Base-by-base conservation (phyloP, 2,113 vertebrate species). In the Hystrix cristata region DNA sequence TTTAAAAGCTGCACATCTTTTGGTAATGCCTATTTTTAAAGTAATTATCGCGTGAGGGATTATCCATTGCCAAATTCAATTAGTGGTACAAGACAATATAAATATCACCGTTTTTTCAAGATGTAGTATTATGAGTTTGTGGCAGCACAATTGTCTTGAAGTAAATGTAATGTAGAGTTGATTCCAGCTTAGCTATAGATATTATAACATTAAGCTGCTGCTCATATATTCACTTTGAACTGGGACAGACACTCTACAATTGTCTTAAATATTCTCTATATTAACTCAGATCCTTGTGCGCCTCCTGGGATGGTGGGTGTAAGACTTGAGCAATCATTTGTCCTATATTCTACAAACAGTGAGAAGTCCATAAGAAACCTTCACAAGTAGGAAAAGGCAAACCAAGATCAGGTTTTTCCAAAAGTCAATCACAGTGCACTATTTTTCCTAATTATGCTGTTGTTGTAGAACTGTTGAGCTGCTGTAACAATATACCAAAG, bases 11-110 rank as follows among this genome's bases (percentile, higher is more conserved):
- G 85, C 2, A 59, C 5, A 43, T 6, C 27, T 82, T 53, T 67
- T 74, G 27, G 11, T 93, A 93, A 84, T 46, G 10, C 38, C 38
- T 51, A 59, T 60, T 95, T 96, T 85, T 13, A 60, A 94, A 85
- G 31, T 83, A 83, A 84, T 15, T 64, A 84, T 23, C 43, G 55
- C 43, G 89, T 94, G 34, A 92, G 57, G 43, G 51, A 60, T 46
- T 31, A 80, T 79, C 7, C 72, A 7, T 2, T 43, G 3, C 11
- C 67, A 64, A 62, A 85, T 78, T 55, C 27, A n/a, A 29, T 82
- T 89, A 81, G 79, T 14, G 51, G 34, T 51, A 27, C 15, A 76
- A 95, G 83, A 60, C 10, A 46, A 25, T 85, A 76, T 48, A 7
- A 85, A 72, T 55, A 74, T 53, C 0, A 2, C 34, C 43, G 62